Evolutionary conservation across 1,140 invertebrate genomes (phyloP).

Genomic region (Homalodisca vitripennis): DNA sequence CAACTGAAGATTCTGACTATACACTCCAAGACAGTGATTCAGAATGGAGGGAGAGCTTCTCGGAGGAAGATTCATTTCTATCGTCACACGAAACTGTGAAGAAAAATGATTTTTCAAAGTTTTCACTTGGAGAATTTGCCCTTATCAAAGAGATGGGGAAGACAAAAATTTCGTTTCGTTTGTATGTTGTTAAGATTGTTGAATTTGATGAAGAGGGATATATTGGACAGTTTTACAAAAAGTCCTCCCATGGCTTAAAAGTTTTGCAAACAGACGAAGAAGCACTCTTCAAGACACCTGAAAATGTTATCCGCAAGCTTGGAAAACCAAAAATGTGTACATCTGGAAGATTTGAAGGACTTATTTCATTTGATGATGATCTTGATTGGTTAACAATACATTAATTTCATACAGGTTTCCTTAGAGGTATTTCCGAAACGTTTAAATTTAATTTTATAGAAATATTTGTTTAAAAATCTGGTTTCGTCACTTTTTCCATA

Average conservation of each 20-base stretch:
- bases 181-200: constrained; percentile 11
- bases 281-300: background rate
- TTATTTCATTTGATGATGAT: background rate
- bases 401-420: too few species aligned
- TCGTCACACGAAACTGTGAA: background rate
- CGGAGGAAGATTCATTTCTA: background rate
- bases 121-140: background rate
- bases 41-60: background rate
- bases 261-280: background rate
- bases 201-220: constrained; percentile 22
- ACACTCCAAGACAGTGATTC: background rate
- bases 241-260: background rate
- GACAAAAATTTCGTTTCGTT: background rate
- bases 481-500: too few species aligned
- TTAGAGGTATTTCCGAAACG: too few species aligned
- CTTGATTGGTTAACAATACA: too few species aligned
- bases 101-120: background rate
- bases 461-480: too few species aligned
- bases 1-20: background rate
- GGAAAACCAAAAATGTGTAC: background rate
- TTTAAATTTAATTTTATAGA: too few species aligned
- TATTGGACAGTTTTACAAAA: constrained; percentile 21
- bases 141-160: constrained; percentile 7
- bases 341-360: background rate
- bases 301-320: background rate